Percentiles rank a stretch among this genome's conserved stretches.
Conservation (phyloP, 1,140 invertebrate species). For the Tetramorium parvispinum region DNA sequence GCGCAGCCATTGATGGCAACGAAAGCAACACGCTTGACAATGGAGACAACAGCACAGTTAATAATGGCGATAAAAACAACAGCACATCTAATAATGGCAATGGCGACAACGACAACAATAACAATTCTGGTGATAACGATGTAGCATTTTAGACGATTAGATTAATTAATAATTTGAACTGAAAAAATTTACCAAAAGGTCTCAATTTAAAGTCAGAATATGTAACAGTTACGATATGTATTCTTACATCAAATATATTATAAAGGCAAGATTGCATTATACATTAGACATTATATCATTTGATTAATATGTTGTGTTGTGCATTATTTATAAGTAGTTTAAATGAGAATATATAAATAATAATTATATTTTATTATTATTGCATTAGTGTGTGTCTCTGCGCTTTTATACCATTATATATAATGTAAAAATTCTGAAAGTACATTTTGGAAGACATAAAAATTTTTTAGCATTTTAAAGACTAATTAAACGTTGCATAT, state of each 20-base stretch:
- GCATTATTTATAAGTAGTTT: constrained; percentile 2
- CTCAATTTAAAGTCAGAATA: constrained; percentile 5
- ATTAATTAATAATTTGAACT: constrained; percentile 2
- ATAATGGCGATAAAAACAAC: background rate
- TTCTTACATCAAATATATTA: constrained; percentile 20
- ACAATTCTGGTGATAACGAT: background rate
- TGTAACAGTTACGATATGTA: background rate
- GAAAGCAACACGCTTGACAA: background rate
- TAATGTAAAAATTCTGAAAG: background rate
- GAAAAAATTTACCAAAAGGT: background rate
- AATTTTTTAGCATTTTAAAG: background rate
- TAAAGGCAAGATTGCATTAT: background rate
- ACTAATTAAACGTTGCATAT: background rate
- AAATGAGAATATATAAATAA: background rate
- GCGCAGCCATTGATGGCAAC: background rate
- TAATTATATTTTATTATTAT: background rate
- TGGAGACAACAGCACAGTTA: background rate
- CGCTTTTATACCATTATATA: background rate
- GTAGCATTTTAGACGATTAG: background rate
- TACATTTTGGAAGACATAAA: background rate
- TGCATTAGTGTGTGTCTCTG: background rate
- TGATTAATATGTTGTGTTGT: background rate
- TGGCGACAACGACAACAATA: background rate
- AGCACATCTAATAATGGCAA: background rate
- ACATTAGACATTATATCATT: background rate